Evolutionary conservation across 2,113 vertebrate genomes (phyloP), one percentile per base, ranked within the genome.

Genomic region (Boleophthalmus pectinirostris): DNA sequence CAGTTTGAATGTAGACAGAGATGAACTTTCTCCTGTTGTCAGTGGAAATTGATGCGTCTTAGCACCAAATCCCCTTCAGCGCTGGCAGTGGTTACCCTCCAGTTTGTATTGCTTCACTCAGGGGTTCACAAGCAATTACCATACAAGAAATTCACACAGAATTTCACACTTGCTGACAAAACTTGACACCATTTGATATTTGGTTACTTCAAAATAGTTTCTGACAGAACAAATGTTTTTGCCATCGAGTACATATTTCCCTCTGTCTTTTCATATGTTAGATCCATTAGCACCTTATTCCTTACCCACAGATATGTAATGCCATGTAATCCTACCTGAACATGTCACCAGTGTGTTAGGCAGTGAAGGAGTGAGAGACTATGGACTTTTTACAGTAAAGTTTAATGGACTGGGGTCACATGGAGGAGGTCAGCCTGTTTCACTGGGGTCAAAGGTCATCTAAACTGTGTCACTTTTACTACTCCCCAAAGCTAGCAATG

Each of bases 401-500:
- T 60, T 89, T 85, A 82, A 88, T 64, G 68, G 79, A 75, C 83
- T 65, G 33, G 33, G 29, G 74, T 80, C 79, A 82, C 72, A 24
- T 56, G 77, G 47, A 43, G 24, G 57, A 66, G 70, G 69, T 82
- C 72, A 72, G 29, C 14, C 65, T 13, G 12, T 71, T 80, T 81
- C 76, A 79, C 53, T 29, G 66, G 77, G 80, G 76, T 80, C 72
- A 78, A 60, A 79, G 75, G 78, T 77, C 66, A n/a, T 87, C 49
- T 54, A 88, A 88, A 89, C 80, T 70, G 21, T 70, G 29, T 80
- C 78, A 77, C 33, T 65, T 82, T 66, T 76, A 82, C 80, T 57
- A 66, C 46, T 86, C 85, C 83, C 85, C 74, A 43, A 72, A 87
- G 88, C 84, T 45, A 5, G 2, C 38, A 6, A 64, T 71, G 67